Evolutionary conservation across 2,888 invertebrate species (phyloP).

Genomic region (Aphidoletes aphidimyza): DNA sequence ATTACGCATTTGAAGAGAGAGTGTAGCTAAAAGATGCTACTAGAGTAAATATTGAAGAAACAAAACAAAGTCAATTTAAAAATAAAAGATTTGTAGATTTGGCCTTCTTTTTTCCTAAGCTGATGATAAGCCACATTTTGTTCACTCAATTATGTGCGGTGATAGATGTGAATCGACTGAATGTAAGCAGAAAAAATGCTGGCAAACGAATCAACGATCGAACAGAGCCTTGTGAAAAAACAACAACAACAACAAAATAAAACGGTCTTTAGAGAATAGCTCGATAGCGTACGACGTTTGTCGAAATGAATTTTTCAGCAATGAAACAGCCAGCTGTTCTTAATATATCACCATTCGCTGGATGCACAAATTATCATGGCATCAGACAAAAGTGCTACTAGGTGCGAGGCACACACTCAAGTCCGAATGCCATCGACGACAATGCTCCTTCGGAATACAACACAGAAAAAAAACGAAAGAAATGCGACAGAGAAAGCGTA

Average conservation of each 20-base stretch:
- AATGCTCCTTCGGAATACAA: too few relatives aligned
- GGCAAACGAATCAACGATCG: neutral
- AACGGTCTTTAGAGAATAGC: neutral
- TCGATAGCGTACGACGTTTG: neutral
- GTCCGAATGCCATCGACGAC: conserved; percentile 2
- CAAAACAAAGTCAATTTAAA: too few relatives aligned
- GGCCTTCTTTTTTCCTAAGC: conserved; percentile 13
- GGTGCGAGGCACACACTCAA: neutral
- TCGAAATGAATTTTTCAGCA: neutral
- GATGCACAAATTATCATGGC: conserved; percentile 41
- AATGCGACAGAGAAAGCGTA: neutral
- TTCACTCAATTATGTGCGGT: neutral
- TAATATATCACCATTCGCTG: conserved; percentile 24
- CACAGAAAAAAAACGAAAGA: too few relatives aligned
- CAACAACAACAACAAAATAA: neutral
- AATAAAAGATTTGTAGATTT: conserved; percentile 5
- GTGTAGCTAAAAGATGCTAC: too few relatives aligned
- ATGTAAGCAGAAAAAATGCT: neutral
- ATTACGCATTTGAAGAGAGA: too few relatives aligned
- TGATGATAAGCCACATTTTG: neutral
- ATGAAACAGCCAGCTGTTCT: neutral
- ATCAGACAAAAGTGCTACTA: neutral
- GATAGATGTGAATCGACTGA: neutral
- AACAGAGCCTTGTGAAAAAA: too few relatives aligned
- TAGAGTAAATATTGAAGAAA: too few relatives aligned